Percentiles rank a stretch among this genome's conserved stretches.
phyloP scores from a whole-genome alignment of 2,888 invertebrate species.

The Eilema caniola region DNA sequence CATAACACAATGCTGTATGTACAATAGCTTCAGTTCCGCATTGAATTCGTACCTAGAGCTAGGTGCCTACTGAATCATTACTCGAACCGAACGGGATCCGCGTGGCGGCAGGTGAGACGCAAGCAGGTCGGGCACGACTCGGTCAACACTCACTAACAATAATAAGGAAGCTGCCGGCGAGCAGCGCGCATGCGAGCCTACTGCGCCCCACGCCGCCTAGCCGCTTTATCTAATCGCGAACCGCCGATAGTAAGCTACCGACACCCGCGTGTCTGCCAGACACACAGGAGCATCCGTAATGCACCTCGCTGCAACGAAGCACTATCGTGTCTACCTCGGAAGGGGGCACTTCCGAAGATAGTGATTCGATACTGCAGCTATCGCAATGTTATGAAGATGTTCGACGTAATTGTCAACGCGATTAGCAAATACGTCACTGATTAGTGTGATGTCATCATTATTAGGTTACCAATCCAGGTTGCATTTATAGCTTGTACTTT shows the following conservation, averaged over 20 bases:
- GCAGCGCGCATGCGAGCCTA: constrained; percentile 62
- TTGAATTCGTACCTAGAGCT: background rate
- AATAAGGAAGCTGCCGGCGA: constrained; percentile 60
- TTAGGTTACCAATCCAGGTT: background rate
- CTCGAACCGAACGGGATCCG: background rate
- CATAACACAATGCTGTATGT: constrained; percentile 1
- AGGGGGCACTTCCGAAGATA: background rate
- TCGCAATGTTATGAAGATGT: background rate
- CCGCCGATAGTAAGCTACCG: constrained; percentile 69
- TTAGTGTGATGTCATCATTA: background rate
- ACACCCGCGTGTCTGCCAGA: constrained; percentile 54
- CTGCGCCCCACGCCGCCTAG: constrained; percentile 65
- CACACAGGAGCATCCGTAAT: constrained; percentile 31
- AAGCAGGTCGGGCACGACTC: constrained; percentile 41
- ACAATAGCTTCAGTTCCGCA: constrained; percentile 17
- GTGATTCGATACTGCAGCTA: background rate
- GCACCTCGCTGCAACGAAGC: constrained; percentile 22
- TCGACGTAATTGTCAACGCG: background rate
- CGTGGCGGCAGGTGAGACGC: constrained; percentile 22
- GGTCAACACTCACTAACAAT: constrained; percentile 75
- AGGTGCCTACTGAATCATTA: background rate
- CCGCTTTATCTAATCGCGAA: constrained; percentile 78
- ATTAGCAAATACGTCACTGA: background rate
- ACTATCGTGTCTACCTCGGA: constrained; percentile 45
- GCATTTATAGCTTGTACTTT: background rate